Evolutionary conservation across 2,888 invertebrate species (phyloP).

Genomic region (Drosophila fulvimacula): DNA sequence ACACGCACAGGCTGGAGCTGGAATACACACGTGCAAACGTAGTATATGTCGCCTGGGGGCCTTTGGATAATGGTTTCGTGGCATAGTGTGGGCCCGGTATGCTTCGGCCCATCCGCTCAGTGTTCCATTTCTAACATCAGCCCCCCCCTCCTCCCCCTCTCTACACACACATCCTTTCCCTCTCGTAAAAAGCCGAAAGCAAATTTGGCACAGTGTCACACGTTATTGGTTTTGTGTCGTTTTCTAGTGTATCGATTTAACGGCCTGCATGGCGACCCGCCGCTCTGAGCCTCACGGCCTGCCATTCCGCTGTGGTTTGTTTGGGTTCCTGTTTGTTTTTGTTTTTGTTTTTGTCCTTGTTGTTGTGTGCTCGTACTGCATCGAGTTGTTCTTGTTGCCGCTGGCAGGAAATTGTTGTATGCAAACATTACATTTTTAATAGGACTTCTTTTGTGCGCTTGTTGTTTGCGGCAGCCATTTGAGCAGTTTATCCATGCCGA

Average conservation of each 20-base stretch:
- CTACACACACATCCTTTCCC: too few relatives aligned
- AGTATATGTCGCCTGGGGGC: slow-evolving; percentile 27
- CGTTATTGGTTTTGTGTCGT: slow-evolving; percentile 68
- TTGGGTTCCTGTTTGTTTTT: slow-evolving; percentile 27
- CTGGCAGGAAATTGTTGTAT: slow-evolving; percentile 67
- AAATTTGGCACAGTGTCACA: slow-evolving; percentile 71
- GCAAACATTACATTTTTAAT: slow-evolving; percentile 76
- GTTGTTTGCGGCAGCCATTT: slow-evolving; percentile 20
- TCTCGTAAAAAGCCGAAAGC: slow-evolving; percentile 46
- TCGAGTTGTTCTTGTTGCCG: slow-evolving; percentile 48
- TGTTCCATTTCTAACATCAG: background rate
- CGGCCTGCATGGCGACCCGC: slow-evolving; percentile 48
- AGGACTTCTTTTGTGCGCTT: slow-evolving; percentile 32
- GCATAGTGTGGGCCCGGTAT: slow-evolving; percentile 5
- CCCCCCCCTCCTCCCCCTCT: background rate
- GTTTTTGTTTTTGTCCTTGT: slow-evolving; percentile 42
- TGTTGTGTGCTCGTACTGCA: slow-evolving; percentile 19
- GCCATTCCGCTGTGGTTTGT: slow-evolving; percentile 35
- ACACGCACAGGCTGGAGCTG: slow-evolving; percentile 4
- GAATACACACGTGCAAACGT: slow-evolving; percentile 25
- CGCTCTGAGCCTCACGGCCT: slow-evolving; percentile 24
- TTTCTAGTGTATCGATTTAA: slow-evolving; percentile 76
- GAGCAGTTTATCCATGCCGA: slow-evolving; percentile 22
- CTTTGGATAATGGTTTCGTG: slow-evolving; percentile 31
- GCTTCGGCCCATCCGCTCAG: background rate